Evolutionary conservation across 2,797 vertebrate species (phyloP), one percentile per base, ranked within the genome.

Genomic region (Holocentrus rufus): DNA sequence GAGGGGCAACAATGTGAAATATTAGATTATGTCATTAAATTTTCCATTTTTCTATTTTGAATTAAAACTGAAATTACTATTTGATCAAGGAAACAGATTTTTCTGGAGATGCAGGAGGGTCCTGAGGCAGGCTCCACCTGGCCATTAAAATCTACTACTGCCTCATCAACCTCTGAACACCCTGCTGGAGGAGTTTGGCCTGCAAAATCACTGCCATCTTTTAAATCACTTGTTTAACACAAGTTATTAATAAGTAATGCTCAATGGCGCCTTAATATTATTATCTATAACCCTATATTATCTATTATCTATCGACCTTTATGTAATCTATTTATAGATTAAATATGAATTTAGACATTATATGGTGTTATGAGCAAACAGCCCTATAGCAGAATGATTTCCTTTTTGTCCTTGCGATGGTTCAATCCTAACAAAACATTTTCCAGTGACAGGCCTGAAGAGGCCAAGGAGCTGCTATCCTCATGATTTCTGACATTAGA

Each of bases 321-420:
- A 27, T 27, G 4, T 27, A 27, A 60, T 59, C 60, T 55, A 34
- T 49, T 84, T 80, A 46, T 46, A 74, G 55, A 64, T 54, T 18
- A 65, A 78, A 22, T 11, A 52, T 52, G 9, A 74, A 81, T 77
- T 34, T 62, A 58, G 25, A 74, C 55, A 76, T 34, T 57, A 11
- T n/a, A 10, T 27, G 53, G 54, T 4, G 56, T 55, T 61, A 18
- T 46, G 39, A 34, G 44, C 34, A 13, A 7, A 56, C 11, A 49
- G 17, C 50, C 63, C 61, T 49, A 15, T 18, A 61, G 73, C 61
- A 47, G 1, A 9, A 49, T 60, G n/a, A 46, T 69, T 66, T 67
- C 72, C 13, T 78, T 17, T 79, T 80, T 80, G 62, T 72, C 63
- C 60, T 72, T 63, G 59, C 27, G 66, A 77, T 50, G 58, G 61